phyloP scores from a whole-genome alignment of 2,113 vertebrate genomes.

The Chloroceryle aenea region DNA sequence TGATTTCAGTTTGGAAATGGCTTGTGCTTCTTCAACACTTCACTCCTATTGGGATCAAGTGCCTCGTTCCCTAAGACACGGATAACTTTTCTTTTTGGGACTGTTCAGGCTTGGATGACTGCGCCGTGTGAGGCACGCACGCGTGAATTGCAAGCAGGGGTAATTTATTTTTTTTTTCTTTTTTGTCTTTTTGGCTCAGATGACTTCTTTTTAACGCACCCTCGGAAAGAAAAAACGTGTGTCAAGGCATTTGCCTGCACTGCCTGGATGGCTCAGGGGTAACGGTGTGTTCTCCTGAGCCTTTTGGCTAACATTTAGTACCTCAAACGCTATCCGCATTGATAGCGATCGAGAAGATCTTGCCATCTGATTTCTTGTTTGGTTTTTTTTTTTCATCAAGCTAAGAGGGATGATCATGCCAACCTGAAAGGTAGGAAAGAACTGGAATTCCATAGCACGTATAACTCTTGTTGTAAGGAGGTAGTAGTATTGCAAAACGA shows the following conservation, averaged over 20 bases:
- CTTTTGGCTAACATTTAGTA: background rate
- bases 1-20: constrained; percentile 73
- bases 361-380: background rate
- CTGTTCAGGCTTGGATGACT: background rate
- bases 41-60: background rate
- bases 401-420: constrained; percentile 43
- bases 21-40: constrained; percentile 35
- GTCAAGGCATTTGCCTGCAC: background rate
- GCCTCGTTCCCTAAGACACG: background rate
- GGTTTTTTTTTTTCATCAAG: background rate
- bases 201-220: background rate
- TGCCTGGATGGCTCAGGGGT: background rate
- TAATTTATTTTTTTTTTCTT: background rate
- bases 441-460: background rate
- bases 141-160: background rate
- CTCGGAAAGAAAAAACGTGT: background rate
- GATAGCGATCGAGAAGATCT: constrained; percentile 27
- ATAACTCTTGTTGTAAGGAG: constrained; percentile 33
- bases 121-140: background rate
- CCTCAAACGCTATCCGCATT: background rate
- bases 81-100: background rate
- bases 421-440: constrained; percentile 57
- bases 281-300: background rate
- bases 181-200: background rate
- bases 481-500: background rate